Evolutionary conservation across 2,797 vertebrate species (phyloP), one percentile per base, ranked within the genome.

Genomic region (Lacerta bilineata): DNA sequence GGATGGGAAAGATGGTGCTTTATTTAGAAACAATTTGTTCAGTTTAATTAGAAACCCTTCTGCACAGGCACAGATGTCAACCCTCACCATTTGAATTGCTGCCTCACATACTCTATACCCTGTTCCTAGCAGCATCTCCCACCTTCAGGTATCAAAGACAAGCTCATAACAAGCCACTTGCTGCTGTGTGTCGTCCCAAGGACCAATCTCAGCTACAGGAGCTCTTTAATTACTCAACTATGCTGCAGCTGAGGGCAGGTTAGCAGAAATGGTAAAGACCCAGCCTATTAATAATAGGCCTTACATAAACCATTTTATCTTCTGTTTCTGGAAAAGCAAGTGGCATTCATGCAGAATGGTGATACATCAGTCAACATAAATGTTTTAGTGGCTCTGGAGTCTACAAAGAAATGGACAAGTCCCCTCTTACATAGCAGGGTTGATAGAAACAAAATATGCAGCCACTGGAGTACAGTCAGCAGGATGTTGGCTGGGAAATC

Each of bases 11-110:
- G 80, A 81, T 74, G 59, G 46, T 80, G 87, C 80, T 85, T 86
- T 89, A 90, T 88, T 93, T 93, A 91, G 91, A 90, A 94, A 76
- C 41, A 91, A 64, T 87, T 89, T 90, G 85, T 90, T 80, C 41
- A 33, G 13, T 88, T 91, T 93, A 90, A 80, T 88, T 91, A 89
- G 89, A 90, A 86, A 77, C 80, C 80, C 87, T 75, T 88, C 59
- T 43, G 36, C 18, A 85, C 83, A 92, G 91, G 83, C 83, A 89
- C 55, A 77, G 25, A 17, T 1, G 1, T 89, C 84, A 55, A n/a
- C 74, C 83, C 88, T 89, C 78, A 79, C 84, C 91, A 29, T 5
- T 68, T 82, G 68, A 85, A 36, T 50, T 80, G 71, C 33, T 29
- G 83, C 50, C 43, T 86, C 46, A 76, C 18, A 86, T 27, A 33